phyloP scores from a whole-genome alignment of 2,113 vertebrate species.

The Austrofundulus limnaeus region DNA sequence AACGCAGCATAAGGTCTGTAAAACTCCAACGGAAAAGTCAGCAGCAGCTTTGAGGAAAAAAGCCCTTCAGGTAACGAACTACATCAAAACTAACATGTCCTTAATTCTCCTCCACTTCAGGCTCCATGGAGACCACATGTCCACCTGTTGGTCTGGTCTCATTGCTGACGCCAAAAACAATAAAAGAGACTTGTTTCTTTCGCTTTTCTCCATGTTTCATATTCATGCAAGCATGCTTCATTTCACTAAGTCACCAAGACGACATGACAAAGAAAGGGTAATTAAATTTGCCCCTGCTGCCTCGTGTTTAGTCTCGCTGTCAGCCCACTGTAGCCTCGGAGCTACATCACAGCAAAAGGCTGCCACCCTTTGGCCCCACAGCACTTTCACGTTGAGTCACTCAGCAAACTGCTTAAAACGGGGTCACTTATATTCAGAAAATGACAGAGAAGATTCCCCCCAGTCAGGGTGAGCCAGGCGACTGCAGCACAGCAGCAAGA shows the following conservation, averaged over 20 bases:
- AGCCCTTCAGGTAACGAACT: slow-evolving; percentile 33
- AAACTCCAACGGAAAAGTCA: slow-evolving; percentile 29
- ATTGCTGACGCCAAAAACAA: background rate
- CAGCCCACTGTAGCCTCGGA: slow-evolving; percentile 33
- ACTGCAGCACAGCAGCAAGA: too few relatives aligned
- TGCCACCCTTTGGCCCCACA: slow-evolving; percentile 7
- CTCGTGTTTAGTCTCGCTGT: slow-evolving; percentile 43
- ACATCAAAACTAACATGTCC: slow-evolving; percentile 42
- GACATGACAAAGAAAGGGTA: slow-evolving; percentile 42
- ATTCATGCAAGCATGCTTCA: slow-evolving; percentile 26
- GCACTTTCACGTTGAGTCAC: slow-evolving; percentile 16
- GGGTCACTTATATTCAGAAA: slow-evolving; percentile 18
- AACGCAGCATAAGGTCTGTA: too few relatives aligned
- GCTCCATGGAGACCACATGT: slow-evolving; percentile 14
- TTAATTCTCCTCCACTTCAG: slow-evolving; percentile 9
- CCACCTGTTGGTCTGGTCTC: slow-evolving; percentile 22
- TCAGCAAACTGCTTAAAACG: slow-evolving; percentile 6
- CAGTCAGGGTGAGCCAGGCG: too few relatives aligned
- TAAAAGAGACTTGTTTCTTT: background rate
- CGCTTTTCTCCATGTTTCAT: slow-evolving; percentile 1
- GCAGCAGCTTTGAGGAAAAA: slow-evolving; percentile 21
- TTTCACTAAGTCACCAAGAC: slow-evolving; percentile 41
- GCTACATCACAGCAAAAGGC: slow-evolving; percentile 29
- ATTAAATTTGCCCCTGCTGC: slow-evolving; percentile 57
- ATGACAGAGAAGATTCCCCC: background rate